A percentile compares a stretch with the other conserved stretches of the same genome.
phyloP scores from a whole-genome alignment of 2,113 vertebrate species.

The Brachyhypopomus occidentalis region DNA sequence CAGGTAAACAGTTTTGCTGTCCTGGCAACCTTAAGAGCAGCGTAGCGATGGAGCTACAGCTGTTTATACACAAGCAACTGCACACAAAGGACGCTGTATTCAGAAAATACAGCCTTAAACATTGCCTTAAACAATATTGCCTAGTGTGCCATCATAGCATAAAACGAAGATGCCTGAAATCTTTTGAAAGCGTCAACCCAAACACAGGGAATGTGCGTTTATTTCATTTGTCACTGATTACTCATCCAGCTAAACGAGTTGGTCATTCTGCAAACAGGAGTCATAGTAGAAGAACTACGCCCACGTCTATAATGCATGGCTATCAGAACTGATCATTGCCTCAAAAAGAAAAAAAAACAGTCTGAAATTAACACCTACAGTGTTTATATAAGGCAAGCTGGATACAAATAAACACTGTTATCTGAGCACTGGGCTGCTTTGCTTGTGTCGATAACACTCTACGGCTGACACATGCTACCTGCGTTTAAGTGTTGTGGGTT shows the following conservation, averaged over 20 bases:
- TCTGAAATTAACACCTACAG: no score
- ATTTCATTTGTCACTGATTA: conserved; percentile 16
- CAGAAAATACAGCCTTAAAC: not conserved
- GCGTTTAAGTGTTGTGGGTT: conserved; percentile 33
- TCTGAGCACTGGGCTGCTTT: no score
- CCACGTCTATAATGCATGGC: conserved; percentile 27
- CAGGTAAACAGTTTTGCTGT: no score
- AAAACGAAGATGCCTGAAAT: not conserved
- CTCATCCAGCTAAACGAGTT: conserved; percentile 28
- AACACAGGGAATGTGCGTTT: conserved; percentile 3
- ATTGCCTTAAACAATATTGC: not conserved
- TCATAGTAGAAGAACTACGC: conserved; percentile 21
- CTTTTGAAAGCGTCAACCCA: not conserved
- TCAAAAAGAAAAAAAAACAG: no score
- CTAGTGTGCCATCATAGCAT: not conserved
- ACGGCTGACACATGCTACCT: conserved; percentile 10
- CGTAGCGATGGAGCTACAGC: no score
- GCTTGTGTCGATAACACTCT: conserved; percentile 18
- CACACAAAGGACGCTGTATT: not conserved
- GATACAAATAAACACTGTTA: no score
- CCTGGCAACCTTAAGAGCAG: no score
- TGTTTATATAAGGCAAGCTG: no score
- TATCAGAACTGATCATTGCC: conserved; percentile 18
- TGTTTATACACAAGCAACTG: not conserved
- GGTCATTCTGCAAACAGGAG: conserved; percentile 29